A percentile compares a stretch with the other conserved stretches of the same genome.
phyloP scores from a whole-genome alignment of 1,140 invertebrate species.

The Calephelis virginiensis region DNA sequence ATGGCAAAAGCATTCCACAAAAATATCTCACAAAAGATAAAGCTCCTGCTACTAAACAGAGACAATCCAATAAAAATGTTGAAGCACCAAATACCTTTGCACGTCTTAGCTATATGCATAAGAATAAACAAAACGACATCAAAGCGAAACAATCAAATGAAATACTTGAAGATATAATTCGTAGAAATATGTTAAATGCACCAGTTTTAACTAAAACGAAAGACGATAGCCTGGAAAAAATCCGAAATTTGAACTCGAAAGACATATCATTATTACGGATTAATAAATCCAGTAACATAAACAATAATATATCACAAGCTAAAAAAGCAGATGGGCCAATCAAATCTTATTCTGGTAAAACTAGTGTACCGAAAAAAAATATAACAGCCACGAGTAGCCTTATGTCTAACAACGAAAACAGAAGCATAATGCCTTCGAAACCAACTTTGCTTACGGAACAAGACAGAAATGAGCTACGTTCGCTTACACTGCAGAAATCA shows the following conservation, averaged over 20 bases:
- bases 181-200: constrained; percentile 17
- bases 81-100: constrained; percentile 63
- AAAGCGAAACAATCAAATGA: constrained; percentile 35
- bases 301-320: constrained; percentile 6
- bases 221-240: constrained; percentile 31
- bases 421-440: not conserved
- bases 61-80: constrained; percentile 46
- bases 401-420: not conserved
- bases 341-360: not conserved
- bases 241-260: constrained; percentile 34
- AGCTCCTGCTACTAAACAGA: constrained; percentile 25
- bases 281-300: constrained; percentile 10
- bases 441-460: constrained; percentile 2
- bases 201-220: constrained; percentile 21
- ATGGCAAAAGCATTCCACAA: not conserved
- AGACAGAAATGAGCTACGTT: constrained; percentile 8
- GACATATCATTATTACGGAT: constrained; percentile 36
- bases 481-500: constrained; percentile 4
- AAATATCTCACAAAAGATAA: not conserved
- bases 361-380: not conserved
- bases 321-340: constrained; percentile 7
- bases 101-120: constrained; percentile 65
- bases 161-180: constrained; percentile 23
- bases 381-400: not conserved
- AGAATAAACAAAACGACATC: constrained; percentile 53